Evolutionary conservation across 2,797 vertebrate genomes (phyloP).

Genomic region (Sebastes cheni): DNA sequence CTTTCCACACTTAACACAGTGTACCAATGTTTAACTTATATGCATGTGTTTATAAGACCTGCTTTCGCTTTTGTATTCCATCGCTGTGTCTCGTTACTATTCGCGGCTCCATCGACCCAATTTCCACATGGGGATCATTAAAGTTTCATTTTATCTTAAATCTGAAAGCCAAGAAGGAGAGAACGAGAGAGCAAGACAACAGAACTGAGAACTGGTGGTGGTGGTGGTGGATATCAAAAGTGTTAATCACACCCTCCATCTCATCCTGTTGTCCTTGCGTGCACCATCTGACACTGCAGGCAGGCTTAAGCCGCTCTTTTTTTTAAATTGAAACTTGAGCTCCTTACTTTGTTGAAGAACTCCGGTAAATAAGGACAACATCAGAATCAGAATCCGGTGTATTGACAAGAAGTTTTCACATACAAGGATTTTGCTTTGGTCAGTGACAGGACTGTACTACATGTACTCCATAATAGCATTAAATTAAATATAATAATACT

Average conservation of each 20-base stretch:
- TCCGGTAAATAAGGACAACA: too few relatives aligned
- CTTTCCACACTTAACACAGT: background rate
- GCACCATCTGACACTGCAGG: constrained; percentile 19
- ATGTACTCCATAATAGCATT: too few relatives aligned
- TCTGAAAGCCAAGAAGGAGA: constrained; percentile 35
- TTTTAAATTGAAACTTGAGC: background rate
- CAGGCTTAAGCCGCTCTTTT: background rate
- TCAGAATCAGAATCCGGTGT: too few relatives aligned
- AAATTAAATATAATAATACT: too few relatives aligned
- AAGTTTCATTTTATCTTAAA: constrained; percentile 63
- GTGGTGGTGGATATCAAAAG: constrained; percentile 21
- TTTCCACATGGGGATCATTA: constrained; percentile 44
- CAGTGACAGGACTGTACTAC: too few relatives aligned
- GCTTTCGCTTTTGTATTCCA: background rate
- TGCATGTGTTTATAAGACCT: background rate
- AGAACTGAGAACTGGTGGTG: background rate
- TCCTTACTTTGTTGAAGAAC: background rate
- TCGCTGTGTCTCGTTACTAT: background rate
- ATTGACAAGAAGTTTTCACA: too few relatives aligned
- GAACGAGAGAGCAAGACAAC: constrained; percentile 11
- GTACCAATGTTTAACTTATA: background rate
- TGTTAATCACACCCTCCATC: constrained; percentile 39
- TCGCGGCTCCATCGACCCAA: constrained; percentile 29
- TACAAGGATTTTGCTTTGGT: too few relatives aligned
- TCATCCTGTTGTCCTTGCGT: constrained; percentile 19